phyloP scores from a whole-genome alignment of 2,888 invertebrate species.

The Aplocera efformata region DNA sequence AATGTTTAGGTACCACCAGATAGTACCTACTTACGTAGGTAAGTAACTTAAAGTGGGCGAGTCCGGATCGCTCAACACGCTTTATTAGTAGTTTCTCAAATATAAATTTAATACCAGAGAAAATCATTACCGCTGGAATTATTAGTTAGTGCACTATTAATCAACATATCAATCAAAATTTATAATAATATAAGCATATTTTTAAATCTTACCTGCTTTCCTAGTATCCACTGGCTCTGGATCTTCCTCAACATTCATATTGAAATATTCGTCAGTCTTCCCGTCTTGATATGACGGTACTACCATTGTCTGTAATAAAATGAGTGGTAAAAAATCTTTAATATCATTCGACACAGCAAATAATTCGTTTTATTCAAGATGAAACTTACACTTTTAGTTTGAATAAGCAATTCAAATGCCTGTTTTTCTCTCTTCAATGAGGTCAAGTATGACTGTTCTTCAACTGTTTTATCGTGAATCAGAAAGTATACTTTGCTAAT shows the following conservation, averaged over 20 bases:
- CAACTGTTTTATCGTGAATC: conserved; percentile 94
- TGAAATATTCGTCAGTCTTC: conserved; percentile 83
- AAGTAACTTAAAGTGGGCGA: too few relatives aligned
- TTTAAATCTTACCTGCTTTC: conserved; percentile 79
- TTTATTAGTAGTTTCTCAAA: too few relatives aligned
- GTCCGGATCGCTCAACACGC: too few relatives aligned
- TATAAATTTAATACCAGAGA: too few relatives aligned
- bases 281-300: conserved; percentile 94
- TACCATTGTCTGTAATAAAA: conserved; percentile 86
- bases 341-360: too few relatives aligned
- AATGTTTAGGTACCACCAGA: too few relatives aligned
- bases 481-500: conserved; percentile 91
- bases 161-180: neutral
- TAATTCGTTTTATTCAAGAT: too few relatives aligned
- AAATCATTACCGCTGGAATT: too few relatives aligned
- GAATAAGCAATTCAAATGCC: conserved; percentile 95
- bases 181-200: neutral
- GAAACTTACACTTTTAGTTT: conserved; percentile 90
- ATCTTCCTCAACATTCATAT: conserved; percentile 61
- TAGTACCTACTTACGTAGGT: too few relatives aligned
- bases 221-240: conserved; percentile 77
- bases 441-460: conserved; percentile 97
- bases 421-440: conserved; percentile 94
- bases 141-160: too few relatives aligned
- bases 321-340: neutral